Percentiles rank a stretch among this genome's conserved stretches.
Conservation (phyloP, 2,888 invertebrate species). For the Luperina testacea region DNA sequence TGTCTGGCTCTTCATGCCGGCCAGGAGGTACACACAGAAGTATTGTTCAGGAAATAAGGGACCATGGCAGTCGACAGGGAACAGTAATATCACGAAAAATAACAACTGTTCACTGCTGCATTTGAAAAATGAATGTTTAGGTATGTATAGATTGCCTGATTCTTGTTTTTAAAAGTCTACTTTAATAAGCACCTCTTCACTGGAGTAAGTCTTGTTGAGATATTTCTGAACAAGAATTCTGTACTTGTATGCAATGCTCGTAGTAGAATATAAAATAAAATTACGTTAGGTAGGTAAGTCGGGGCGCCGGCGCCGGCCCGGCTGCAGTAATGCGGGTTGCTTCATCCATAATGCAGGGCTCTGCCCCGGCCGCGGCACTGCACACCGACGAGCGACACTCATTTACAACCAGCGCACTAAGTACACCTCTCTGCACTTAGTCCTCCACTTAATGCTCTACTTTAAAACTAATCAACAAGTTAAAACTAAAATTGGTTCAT, state of each 20-base stretch:
- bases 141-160: not conserved
- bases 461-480: not conserved
- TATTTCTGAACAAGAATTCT: slow-evolving; percentile 9
- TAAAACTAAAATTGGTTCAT: not conserved
- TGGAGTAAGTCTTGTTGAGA: not conserved
- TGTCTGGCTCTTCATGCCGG: not conserved
- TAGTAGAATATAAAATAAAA: slow-evolving; percentile 40
- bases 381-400: not conserved
- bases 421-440: not conserved
- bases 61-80: not conserved
- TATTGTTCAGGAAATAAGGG: not conserved
- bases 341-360: slow-evolving; percentile 56
- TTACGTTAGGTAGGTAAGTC: slow-evolving; percentile 32
- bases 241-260: not conserved
- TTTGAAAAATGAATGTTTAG: not conserved
- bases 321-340: slow-evolving; percentile 12
- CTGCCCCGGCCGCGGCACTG: not conserved
- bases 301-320: slow-evolving; percentile 10
- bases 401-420: slow-evolving; percentile 16
- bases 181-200: not conserved
- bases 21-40: slow-evolving; percentile 13
- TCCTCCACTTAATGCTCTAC: not conserved
- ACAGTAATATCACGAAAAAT: not conserved
- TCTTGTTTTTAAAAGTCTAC: not conserved
- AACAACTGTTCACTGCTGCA: not conserved